Percentiles rank a stretch among this genome's conserved stretches.
Conservation (phyloP, 2,888 invertebrate genomes). For the Eudasyphora cyanicolor region DNA sequence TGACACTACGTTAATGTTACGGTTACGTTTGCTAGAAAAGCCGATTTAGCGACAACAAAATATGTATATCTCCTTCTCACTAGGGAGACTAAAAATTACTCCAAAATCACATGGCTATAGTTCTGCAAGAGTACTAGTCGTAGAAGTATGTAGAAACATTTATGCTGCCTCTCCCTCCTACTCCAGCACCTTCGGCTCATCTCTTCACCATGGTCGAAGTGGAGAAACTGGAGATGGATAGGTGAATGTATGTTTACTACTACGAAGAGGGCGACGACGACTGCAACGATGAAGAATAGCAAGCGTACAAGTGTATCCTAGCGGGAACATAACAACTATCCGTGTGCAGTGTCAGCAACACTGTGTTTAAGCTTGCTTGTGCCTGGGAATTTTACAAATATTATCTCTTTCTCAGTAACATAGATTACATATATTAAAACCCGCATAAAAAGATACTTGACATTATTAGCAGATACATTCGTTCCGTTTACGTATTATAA, state of each 20-base stretch:
- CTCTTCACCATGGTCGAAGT: background rate
- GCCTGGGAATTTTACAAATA: background rate
- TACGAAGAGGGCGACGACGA: background rate
- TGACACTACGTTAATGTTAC: too few relatives aligned
- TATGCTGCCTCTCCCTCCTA: background rate
- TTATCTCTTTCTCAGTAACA: too few relatives aligned
- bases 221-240: background rate
- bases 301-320: background rate
- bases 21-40: too few relatives aligned
- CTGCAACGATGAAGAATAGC: too few relatives aligned
- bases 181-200: background rate
- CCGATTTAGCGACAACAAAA: too few relatives aligned
- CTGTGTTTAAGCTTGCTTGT: background rate
- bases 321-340: constrained; percentile 8
- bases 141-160: constrained; percentile 16
- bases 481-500: too few relatives aligned
- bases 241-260: background rate
- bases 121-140: background rate
- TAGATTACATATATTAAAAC: too few relatives aligned
- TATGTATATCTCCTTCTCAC: too few relatives aligned
- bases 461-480: too few relatives aligned
- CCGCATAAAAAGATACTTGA: too few relatives aligned
- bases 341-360: background rate
- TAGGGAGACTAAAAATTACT: too few relatives aligned
- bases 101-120: background rate